Conservation (phyloP, 2,113 vertebrate species). For the Excalfactoria chinensis region DNA sequence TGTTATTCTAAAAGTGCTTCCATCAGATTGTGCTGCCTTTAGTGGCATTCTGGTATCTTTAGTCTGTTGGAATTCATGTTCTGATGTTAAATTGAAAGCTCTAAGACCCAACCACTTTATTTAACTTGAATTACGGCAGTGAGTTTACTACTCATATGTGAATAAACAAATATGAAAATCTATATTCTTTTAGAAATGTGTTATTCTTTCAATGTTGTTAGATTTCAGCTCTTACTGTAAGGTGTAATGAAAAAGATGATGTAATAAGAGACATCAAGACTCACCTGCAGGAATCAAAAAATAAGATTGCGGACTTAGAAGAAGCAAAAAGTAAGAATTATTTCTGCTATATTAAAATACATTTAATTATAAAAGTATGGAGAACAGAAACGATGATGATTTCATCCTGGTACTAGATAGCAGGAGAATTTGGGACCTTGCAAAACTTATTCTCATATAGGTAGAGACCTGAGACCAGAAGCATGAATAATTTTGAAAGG, state of each 20-base stretch:
- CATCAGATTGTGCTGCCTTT: not conserved
- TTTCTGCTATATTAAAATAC: not conserved
- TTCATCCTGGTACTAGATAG: not conserved
- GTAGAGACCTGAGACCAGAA: not conserved
- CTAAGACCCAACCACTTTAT: not conserved
- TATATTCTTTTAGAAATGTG: not conserved
- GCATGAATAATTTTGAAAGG: not conserved
- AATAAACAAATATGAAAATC: not conserved
- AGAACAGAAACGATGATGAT: not conserved
- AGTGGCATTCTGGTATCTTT: not conserved
- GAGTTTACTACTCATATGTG: not conserved
- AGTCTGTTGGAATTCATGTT: not conserved
- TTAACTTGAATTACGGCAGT: not conserved
- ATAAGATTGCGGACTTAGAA: constrained; percentile 77
- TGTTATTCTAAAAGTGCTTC: not conserved
- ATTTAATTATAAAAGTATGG: not conserved
- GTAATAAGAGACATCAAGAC: constrained; percentile 77
- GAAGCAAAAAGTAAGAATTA: constrained; percentile 84
- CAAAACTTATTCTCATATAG: not conserved
- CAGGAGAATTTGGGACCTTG: not conserved
- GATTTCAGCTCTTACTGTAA: constrained; percentile 79
- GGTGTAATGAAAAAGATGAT: constrained; percentile 80
- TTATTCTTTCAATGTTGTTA: constrained; percentile 66
- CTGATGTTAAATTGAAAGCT: not conserved
- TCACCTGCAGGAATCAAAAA: constrained; percentile 80